phyloP scores from a whole-genome alignment of 1,140 invertebrate genomes.

The Papilio glaucus region DNA sequence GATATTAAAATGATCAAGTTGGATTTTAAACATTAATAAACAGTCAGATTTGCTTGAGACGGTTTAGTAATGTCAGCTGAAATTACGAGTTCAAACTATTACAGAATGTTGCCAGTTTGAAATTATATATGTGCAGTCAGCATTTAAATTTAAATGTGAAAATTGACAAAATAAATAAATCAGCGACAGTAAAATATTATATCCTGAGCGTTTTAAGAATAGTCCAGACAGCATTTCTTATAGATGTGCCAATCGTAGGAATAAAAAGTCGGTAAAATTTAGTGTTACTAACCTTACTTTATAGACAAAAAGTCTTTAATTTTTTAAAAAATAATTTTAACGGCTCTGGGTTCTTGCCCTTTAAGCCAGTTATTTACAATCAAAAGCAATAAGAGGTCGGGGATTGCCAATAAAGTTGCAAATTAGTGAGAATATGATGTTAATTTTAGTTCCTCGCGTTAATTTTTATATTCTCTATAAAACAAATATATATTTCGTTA shows the following conservation, averaged over 20 bases:
- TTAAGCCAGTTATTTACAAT: no score
- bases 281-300: no score
- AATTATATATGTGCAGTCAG: not conserved
- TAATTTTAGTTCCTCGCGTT: conserved; percentile 56
- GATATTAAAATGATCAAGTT: no score
- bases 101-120: not conserved
- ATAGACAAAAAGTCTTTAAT: no score
- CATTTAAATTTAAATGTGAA: not conserved
- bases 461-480: conserved; percentile 34
- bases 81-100: not conserved
- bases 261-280: not conserved
- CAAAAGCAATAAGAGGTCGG: conserved; percentile 8
- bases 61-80: no score
- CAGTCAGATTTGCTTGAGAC: no score
- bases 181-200: no score
- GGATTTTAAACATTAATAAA: no score
- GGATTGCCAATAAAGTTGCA: not conserved
- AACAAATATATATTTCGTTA: conserved; percentile 41
- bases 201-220: no score
- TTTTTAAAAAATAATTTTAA: no score
- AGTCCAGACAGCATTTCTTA: conserved; percentile 18
- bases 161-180: no score
- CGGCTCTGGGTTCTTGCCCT: no score
- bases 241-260: conserved; percentile 22
- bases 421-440: conserved; percentile 45